Evolutionary conservation across 2,888 invertebrate species (phyloP).

Genomic region (Osmoderma eremita): DNA sequence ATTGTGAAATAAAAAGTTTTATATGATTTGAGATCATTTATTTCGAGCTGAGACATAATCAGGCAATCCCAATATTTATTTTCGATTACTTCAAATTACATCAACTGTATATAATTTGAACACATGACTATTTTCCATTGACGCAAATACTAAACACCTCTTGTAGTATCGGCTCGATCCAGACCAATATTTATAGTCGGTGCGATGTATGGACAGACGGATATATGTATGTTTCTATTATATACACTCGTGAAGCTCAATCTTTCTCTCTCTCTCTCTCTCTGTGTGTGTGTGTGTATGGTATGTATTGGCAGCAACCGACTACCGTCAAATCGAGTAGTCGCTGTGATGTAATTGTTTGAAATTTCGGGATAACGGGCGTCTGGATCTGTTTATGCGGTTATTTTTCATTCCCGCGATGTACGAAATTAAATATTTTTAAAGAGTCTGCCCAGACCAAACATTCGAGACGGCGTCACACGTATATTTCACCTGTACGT

Average conservation of each 20-base stretch:
- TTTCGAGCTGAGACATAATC: too few species aligned
- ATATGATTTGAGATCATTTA: too few species aligned
- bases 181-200: constrained; percentile 7
- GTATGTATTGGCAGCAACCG: constrained; percentile 14
- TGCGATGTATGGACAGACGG: neutral
- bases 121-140: constrained; percentile 12
- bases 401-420: constrained; percentile 6
- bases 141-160: constrained; percentile 20
- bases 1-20: too few species aligned
- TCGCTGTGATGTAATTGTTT: constrained; percentile 34
- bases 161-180: neutral
- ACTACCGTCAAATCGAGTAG: constrained; percentile 7
- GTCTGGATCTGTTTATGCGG: neutral
- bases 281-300: too few species aligned
- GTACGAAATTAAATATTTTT: constrained; percentile 9
- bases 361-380: constrained; percentile 11
- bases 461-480: constrained; percentile 20
- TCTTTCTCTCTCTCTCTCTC: too few species aligned
- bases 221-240: too few species aligned
- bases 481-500: constrained; percentile 28
- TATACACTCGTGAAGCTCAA: too few species aligned
- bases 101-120: neutral
- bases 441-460: constrained; percentile 10
- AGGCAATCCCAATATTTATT: too few species aligned
- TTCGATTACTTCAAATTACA: too few species aligned